Percentiles rank a stretch among this genome's conserved stretches.
Conservation (phyloP, 2,113 vertebrate species). For the Nematolebias whitei region DNA sequence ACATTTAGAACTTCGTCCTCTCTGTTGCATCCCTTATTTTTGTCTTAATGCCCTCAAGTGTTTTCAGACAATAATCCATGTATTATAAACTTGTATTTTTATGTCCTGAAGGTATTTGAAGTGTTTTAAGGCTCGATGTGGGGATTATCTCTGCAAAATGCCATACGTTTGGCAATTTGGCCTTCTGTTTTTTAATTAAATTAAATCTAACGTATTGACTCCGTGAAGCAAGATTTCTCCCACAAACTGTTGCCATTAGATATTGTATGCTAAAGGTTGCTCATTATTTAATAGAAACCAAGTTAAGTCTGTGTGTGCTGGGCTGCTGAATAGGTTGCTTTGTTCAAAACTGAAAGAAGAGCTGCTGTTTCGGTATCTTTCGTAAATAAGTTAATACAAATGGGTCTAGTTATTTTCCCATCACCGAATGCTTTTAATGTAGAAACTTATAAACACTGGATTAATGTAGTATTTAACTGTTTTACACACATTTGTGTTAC, state of each 20-base stretch:
- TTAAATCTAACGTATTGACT: too few relatives aligned
- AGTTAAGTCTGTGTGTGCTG: background rate
- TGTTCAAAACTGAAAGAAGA: background rate
- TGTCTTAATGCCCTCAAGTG: too few relatives aligned
- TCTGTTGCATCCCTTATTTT: background rate
- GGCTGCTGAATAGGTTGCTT: constrained; percentile 1
- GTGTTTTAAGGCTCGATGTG: background rate
- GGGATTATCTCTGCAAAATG: too few relatives aligned
- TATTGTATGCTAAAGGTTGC: background rate
- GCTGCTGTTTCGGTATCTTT: background rate
- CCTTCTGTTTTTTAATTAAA: too few relatives aligned
- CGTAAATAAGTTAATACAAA: constrained; percentile 3
- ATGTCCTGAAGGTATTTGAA: too few relatives aligned
- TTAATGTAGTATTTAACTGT: constrained; percentile 13
- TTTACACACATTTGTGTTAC: constrained; percentile 4
- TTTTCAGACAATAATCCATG: too few relatives aligned
- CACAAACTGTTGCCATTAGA: background rate
- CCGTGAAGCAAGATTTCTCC: too few relatives aligned
- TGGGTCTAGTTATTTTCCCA: background rate
- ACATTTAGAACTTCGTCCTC: background rate
- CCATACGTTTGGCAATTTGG: too few relatives aligned
- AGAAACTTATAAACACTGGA: constrained; percentile 31
- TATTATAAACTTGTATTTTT: background rate
- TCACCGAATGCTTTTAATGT: constrained; percentile 10
- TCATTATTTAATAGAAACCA: background rate